Evolutionary conservation across 2,113 vertebrate species (phyloP).

Genomic region (Oreochromis tanganicae): DNA sequence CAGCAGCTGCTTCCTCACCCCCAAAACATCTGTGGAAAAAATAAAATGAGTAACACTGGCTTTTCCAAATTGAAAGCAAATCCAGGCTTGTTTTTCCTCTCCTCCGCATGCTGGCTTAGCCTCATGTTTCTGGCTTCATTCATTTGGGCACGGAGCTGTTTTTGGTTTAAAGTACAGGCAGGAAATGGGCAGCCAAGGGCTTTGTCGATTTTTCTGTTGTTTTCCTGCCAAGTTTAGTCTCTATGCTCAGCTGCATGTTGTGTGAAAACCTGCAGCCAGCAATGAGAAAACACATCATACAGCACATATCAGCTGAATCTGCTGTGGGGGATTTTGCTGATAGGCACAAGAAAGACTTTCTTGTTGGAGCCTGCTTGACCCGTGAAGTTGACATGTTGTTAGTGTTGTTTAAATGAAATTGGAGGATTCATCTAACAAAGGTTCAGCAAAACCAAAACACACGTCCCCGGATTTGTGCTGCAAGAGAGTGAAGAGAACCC

Average conservation of each 20-base stretch:
- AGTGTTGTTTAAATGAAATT: neutral
- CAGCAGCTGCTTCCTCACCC: neutral
- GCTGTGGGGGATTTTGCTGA: neutral
- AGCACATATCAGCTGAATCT: neutral
- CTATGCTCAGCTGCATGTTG: neutral
- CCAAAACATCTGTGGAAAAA: neutral
- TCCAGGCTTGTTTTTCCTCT: slow-evolving; percentile 33
- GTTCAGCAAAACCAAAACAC: slow-evolving; percentile 16
- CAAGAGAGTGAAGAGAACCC: neutral
- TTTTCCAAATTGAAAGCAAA: neutral
- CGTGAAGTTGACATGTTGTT: neutral
- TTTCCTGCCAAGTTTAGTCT: neutral
- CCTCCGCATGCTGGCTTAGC: neutral
- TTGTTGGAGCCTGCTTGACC: neutral
- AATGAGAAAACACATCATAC: neutral
- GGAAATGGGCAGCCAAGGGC: slow-evolving; percentile 1
- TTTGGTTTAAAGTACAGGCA: slow-evolving; percentile 8
- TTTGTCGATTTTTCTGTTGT: neutral
- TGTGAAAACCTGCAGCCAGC: neutral
- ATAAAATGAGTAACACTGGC: neutral
- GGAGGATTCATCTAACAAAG: neutral
- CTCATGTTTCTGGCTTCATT: slow-evolving; percentile 24
- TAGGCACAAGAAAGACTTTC: neutral
- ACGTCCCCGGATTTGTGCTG: slow-evolving; percentile 7
- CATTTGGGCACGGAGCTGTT: slow-evolving; percentile 19